These are phyloP conservation scores for Myxocyprinus asiaticus DNA, from an alignment of 2,113 vertebrate species.

Conservation along the genomic window DNA sequence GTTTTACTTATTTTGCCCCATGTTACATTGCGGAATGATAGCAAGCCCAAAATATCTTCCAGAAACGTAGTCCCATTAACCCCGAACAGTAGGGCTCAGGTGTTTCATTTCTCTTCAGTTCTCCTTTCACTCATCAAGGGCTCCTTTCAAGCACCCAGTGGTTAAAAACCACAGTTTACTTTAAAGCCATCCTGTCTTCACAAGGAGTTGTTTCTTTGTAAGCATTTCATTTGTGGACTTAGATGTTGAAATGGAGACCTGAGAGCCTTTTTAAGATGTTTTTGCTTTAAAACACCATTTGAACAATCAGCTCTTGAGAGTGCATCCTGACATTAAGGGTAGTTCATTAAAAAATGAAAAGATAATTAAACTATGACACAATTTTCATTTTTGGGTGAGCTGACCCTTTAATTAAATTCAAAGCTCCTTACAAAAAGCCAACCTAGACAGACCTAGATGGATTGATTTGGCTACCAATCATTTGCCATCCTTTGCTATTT, in stretches of 20 bases:
- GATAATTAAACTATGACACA: background rate
- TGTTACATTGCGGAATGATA: background rate
- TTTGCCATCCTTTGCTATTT: background rate
- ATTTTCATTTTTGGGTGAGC: background rate
- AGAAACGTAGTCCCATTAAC: no score
- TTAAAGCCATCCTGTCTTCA: background rate
- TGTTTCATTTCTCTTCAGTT: slow-evolving; percentile 62
- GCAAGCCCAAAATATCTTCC: slow-evolving; percentile 5
- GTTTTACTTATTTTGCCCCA: background rate
- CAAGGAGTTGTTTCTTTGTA: background rate
- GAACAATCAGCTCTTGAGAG: no score
- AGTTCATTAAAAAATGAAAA: background rate
- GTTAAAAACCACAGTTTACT: slow-evolving; percentile 20
- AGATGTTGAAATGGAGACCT: background rate
- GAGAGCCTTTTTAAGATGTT: no score
- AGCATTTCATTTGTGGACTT: slow-evolving; percentile 12
- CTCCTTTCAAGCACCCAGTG: slow-evolving; percentile 26
- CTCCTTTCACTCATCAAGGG: slow-evolving; percentile 13
- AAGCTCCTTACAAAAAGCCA: slow-evolving; percentile 1
- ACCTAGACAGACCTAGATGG: background rate
- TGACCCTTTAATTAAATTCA: no score
- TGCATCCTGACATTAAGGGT: background rate
- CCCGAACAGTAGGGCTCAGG: slow-evolving; percentile 56
- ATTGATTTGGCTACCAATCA: slow-evolving; percentile 1
- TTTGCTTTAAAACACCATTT: no score